A percentile compares a stretch with the other conserved stretches of the same genome.
Conservation (phyloP, 2,888 invertebrate genomes). For the Drosophila prostipennis region DNA sequence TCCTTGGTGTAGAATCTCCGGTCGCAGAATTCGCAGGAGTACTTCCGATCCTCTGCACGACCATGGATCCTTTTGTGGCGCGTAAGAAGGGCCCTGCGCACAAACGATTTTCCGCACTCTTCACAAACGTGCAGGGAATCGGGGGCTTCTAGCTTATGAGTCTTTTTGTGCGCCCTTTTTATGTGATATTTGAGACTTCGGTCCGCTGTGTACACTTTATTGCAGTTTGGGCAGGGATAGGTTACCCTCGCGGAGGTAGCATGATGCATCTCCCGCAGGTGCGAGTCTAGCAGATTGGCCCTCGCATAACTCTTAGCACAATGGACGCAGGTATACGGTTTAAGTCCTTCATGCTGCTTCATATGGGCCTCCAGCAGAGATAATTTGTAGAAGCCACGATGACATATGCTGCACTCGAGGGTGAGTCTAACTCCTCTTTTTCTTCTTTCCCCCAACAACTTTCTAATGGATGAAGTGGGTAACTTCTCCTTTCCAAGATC, state of each 20-base stretch:
- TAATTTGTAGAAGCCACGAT: slow-evolving; percentile 62
- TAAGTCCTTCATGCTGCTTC: slow-evolving; percentile 55
- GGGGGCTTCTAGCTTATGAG: not conserved
- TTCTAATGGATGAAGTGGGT: not conserved
- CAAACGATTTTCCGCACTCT: slow-evolving; percentile 75
- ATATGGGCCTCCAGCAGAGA: slow-evolving; percentile 62
- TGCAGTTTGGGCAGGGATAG: slow-evolving; percentile 48
- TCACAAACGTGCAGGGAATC: slow-evolving; percentile 61
- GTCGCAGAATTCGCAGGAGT: slow-evolving; percentile 43
- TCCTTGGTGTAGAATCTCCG: slow-evolving; percentile 67
- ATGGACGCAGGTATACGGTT: slow-evolving; percentile 53
- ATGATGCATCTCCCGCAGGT: slow-evolving; percentile 48
- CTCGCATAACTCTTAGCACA: slow-evolving; percentile 58
- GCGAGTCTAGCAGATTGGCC: slow-evolving; percentile 42
- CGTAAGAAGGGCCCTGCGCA: slow-evolving; percentile 54
- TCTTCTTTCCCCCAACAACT: not conserved
- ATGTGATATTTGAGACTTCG: slow-evolving; percentile 67
- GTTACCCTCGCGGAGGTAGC: slow-evolving; percentile 6
- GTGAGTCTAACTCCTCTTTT: slow-evolving; percentile 42
- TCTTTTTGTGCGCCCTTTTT: slow-evolving; percentile 34
- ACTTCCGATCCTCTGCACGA: slow-evolving; percentile 34
- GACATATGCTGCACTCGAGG: slow-evolving; percentile 52
- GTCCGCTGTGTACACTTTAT: slow-evolving; percentile 59
- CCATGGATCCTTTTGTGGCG: slow-evolving; percentile 60
- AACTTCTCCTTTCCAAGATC: slow-evolving; percentile 45